Base-by-base conservation (phyloP, 2,113 vertebrate species). In the Hassar affinis region DNA sequence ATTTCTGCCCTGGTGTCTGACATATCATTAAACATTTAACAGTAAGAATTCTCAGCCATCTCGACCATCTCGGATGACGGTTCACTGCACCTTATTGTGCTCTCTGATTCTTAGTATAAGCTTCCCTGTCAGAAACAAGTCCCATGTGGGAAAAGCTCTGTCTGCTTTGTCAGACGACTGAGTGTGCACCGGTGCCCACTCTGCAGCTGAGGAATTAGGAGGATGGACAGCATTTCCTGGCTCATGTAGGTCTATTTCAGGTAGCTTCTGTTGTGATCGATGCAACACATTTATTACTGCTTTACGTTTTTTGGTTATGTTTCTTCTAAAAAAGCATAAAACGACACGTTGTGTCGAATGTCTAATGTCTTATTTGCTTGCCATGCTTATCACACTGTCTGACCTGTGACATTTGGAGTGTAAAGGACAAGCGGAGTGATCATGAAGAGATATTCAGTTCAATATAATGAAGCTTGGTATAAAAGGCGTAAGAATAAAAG, bases 21-120 rank as follows among this genome's bases (percentile, higher is more conserved):
- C 79, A 81, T 81, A 77, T 72, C 84, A 85, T 88, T 74, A 88
- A 88, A 88, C 74, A 86, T 88, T 88, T 83, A 86, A 68, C 81
- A 86, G 51, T 85, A 77, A 85, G 66, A 51, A 33, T 61, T 52
- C 78, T 85, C 81, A 64, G 54, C 56, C 72, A 18, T 30, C 47
- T 85, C 76, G 51, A 33, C 49, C 66, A 7, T 33, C 47, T 33
- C 6, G 30, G 61, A 79, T 51, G 77, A 84, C 74, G 77, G 77
- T 33, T 69, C 62, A n/a, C 77, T 84, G 83, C 83, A 84, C 30
- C 54, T 74, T 72, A 79, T 42, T 33, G 54, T 20, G 49, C 30
- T 33, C 35, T 59, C 76, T 72, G 76, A 79, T 78, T 54, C 68
- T 74, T 15, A 74, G 64, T 61, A 47, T 33, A 62, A 79, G 77